These are phyloP conservation scores for Odontamblyopus lacepedii DNA, from an alignment of 2,797 vertebrate genomes.

Conservation along the genomic window DNA sequence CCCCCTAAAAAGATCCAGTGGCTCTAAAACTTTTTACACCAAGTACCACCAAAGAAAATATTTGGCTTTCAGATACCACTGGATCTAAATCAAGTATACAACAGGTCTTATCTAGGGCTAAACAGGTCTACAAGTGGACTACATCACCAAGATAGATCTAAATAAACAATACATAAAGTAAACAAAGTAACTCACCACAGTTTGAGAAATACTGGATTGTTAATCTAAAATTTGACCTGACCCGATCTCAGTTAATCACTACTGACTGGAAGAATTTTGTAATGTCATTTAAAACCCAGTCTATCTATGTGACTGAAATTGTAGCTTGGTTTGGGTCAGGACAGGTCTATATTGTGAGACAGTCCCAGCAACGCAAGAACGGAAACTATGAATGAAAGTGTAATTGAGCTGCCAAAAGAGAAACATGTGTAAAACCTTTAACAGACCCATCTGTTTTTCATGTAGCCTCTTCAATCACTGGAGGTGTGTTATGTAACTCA, in stretches of 20 bases:
- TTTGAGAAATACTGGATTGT: too few species aligned
- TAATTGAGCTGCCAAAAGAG: slow-evolving; percentile 19
- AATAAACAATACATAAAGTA: too few species aligned
- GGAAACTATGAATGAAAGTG: slow-evolving; percentile 34
- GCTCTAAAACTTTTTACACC: too few species aligned
- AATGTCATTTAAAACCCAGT: background rate
- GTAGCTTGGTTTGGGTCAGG: background rate
- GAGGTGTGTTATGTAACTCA: slow-evolving; percentile 46
- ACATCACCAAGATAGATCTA: too few species aligned
- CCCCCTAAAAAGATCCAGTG: too few species aligned
- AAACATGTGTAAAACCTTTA: slow-evolving; percentile 16
- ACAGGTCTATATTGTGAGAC: background rate
- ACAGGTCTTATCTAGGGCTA: too few species aligned
- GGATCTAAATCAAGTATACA: too few species aligned
- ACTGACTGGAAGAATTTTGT: background rate
- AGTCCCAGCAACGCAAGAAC: slow-evolving; percentile 18
- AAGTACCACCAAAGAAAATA: too few species aligned
- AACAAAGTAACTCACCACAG: too few species aligned
- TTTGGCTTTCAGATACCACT: too few species aligned
- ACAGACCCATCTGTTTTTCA: slow-evolving; percentile 55
- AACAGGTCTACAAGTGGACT: too few species aligned
- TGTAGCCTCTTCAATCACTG: slow-evolving; percentile 29
- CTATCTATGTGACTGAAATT: background rate
- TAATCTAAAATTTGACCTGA: background rate
- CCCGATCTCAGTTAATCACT: background rate